Evolutionary conservation across 2,113 vertebrate species (phyloP), one percentile per base, ranked within the genome.

Genomic region (Poecile atricapillus): DNA sequence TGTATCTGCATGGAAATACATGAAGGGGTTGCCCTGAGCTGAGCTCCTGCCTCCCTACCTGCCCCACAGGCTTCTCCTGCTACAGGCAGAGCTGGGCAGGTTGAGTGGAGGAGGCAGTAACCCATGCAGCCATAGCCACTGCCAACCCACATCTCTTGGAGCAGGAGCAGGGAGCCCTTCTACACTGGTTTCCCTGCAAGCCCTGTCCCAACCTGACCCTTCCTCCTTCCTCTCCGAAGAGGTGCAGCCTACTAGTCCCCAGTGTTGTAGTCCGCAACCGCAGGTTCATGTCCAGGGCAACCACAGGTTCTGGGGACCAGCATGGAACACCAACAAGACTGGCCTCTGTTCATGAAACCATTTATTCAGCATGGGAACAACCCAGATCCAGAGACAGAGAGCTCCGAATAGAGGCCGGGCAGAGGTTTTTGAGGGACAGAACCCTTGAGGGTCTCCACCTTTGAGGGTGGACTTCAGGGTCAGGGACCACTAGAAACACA

Each of bases 51-150:
- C 33, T n/a, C 73, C 28, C 41, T 49, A 24, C 21, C 21, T 33
- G 46, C 17, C n/a, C 31, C 21, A 50, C 13, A 44, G 46, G 4
- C 50, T 78, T 65, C 74, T 89, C 9, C 41, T 62, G 41, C 64
- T 50, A 5, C 0, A 3, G 41, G 39, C 21, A 71, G 52, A 91
- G 41, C 30, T 44, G 67, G 31, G 31, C n/a, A 63, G n/a, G 80
- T 16, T 1, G 3, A 59, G n/a, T 1, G 0, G 52, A 86, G 68
- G 28, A 85, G 56, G n/a, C 65, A 79, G 21, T 9, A 71, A 49
- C 39, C 33, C 1, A 0, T 24, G n/a, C 4, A 13, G 49, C 53
- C 63, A 50, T 18, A 49, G 11, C 25, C 33, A 13, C 35, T 35
- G 22, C 27, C 35, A 64, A 41, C 19, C 49, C 22, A 31, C 13